Evolutionary conservation across 2,113 vertebrate species (phyloP).

Genomic region (Nycticorax nycticorax): DNA sequence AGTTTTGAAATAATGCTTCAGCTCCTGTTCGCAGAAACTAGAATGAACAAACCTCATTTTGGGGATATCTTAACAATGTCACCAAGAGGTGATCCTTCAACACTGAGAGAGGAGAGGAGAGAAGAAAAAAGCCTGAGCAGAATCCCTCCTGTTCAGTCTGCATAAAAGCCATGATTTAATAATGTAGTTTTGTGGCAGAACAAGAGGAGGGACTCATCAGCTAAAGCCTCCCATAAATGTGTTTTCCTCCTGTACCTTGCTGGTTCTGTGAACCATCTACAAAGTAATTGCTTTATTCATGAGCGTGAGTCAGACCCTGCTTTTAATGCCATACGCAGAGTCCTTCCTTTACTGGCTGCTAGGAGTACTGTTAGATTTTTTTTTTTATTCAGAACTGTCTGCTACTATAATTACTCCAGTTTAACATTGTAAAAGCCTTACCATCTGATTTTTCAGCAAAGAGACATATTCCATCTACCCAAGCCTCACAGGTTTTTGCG

Average conservation of each 20-base stretch:
- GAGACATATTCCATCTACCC: conserved; percentile 82
- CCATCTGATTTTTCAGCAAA: conserved; percentile 79
- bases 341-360: neutral
- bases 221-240: neutral
- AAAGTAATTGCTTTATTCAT: neutral
- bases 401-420: neutral
- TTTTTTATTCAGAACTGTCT: neutral
- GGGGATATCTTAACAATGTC: neutral
- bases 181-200: neutral
- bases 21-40: neutral
- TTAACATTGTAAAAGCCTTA: conserved; percentile 44
- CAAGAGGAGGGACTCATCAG: neutral
- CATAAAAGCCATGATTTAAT: neutral
- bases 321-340: neutral
- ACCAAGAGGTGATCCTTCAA: neutral
- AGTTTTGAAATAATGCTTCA: neutral
- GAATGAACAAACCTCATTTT: neutral
- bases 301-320: conserved; percentile 1
- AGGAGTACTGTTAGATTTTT: neutral
- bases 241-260: neutral
- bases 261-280: neutral
- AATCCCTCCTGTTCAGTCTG: neutral
- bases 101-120: neutral
- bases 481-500: conserved; percentile 82
- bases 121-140: neutral